Base-by-base conservation (phyloP, 2,797 vertebrate genomes). In the Cossypha niveicapilla region DNA sequence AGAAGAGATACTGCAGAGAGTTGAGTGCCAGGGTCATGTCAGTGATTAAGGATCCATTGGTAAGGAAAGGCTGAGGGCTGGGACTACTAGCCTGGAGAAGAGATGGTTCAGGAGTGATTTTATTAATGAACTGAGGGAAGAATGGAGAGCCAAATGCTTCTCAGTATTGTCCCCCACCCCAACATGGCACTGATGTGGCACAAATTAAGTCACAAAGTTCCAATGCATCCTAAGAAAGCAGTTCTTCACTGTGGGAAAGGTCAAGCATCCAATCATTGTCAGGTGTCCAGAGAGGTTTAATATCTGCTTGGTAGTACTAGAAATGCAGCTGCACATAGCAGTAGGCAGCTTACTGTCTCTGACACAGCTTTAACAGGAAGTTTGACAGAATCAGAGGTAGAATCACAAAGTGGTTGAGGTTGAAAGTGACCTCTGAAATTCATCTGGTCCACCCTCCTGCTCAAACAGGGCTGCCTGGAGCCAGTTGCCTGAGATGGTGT, bases 371-470 rank as follows among this genome's bases (percentile, higher is more conserved):
- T 42, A 74, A 16, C 23, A 70, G 25, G 13, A 37, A 17, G 12
- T 35, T 61, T 66, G 28, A 10, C 42, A 50, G 50, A 39, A 47
- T 75, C 28, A 48, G 32, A 35, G 23, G 16, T 16, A 75, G 39
- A 44, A 32, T 48, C 30, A 41, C 28, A n/a, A 21, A 48, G 44
- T 0, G 0, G 3, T 28, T 87, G 56, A 61, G n/a, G 5, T 56
- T 83, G 19, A 15, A 76, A 73, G 12, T 34, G 47, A 62, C 41
- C 8, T 48, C 34, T 54, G 19, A 65, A 80, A 11, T 45, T 65
- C 6, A 7, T n/a, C n/a, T 62, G 13, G 13, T 73, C 21, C 3
- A 41, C 5, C 3, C 2, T 8, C 0, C 14, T 50, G 18, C 28
- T 93, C 35, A 34, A 11, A 15, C 18, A 68, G 34, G 16, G 12